Evolutionary conservation across 2,888 invertebrate species (phyloP), one percentile per base, ranked within the genome.

Genomic region (Adelognathus sp.): DNA sequence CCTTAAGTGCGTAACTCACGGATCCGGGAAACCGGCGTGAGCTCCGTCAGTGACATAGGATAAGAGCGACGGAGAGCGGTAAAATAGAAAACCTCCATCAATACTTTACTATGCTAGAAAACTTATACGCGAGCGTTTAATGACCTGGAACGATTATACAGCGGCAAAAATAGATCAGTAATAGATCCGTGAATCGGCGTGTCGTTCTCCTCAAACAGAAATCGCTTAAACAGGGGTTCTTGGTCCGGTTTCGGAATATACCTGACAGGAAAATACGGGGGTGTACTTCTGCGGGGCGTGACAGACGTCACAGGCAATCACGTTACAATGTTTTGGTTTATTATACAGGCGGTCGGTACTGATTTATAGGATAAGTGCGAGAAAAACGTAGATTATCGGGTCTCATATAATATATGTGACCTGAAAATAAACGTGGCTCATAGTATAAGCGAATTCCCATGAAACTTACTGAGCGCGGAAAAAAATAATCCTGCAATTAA

Each of bases 1-100:
- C 27, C 4, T 54, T 36, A 27, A 79, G 78, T 70, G 75, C 52
- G 70, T 71, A 70, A 61, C 64, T 70, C 75, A 61, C 70, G 70
- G 54, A 67, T 54, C 54, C 67, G 67, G 39, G 54, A 54, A 67
- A 67, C 54, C 54, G n/a, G n/a, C n/a, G 54, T 67, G 16, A 54
- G 18, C 39, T n/a, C 16, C 54, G 52, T n/a, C 39, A 54, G 54
- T 67, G 11, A 50, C 54, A 54, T 18, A 41, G 36, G 54, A 56
- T 33, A 11, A 27, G 21, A 16, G 18, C 21, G 24, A 69, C 11
- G 41, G 16, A 46, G n/a, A 1, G 67, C n/a, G n/a, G n/a, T n/a
- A n/a, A 61, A 14, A 54, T 18, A 39, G 46, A 64, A 58, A 33
- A 58, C 63, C 24, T 39, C 21, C 31, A 39, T 33, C 44, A n/a